Evolutionary conservation across 2,113 vertebrate genomes (phyloP).

Genomic region (Planiliza haematocheilus): DNA sequence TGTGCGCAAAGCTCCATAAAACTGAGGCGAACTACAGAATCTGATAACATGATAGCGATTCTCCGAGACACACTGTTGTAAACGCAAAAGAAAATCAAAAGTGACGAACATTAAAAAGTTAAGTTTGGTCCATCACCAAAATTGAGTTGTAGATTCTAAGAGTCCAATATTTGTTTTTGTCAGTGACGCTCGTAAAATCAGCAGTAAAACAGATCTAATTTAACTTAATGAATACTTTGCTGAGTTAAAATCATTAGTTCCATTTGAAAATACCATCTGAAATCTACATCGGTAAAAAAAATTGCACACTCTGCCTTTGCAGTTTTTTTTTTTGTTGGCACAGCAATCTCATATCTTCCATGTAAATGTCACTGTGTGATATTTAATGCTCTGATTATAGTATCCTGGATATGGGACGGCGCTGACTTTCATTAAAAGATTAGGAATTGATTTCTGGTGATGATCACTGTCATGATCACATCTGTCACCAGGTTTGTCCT

Average conservation of each 20-base stretch:
- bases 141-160: no score
- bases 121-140: no score
- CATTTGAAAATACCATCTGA: not conserved
- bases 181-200: not conserved
- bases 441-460: constrained; percentile 34
- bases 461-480: constrained; percentile 17
- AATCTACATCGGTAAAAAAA: not conserved
- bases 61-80: no score
- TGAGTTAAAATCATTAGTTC: not conserved
- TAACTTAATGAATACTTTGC: not conserved
- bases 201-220: not conserved
- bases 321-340: constrained; percentile 6
- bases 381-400: constrained; percentile 25
- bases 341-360: not conserved
- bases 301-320: constrained; percentile 6
- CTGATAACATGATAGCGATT: not conserved
- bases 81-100: no score
- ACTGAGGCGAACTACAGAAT: not conserved
- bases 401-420: constrained; percentile 3
- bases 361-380: constrained; percentile 53
- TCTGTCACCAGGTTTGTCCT: constrained; percentile 30
- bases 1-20: not conserved
- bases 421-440: constrained; percentile 30
- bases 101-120: no score
- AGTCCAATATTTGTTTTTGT: not conserved